Percentiles rank a stretch among this genome's conserved stretches.
Conservation (phyloP, 2,888 invertebrate species). For the Tetragnatha montana region DNA sequence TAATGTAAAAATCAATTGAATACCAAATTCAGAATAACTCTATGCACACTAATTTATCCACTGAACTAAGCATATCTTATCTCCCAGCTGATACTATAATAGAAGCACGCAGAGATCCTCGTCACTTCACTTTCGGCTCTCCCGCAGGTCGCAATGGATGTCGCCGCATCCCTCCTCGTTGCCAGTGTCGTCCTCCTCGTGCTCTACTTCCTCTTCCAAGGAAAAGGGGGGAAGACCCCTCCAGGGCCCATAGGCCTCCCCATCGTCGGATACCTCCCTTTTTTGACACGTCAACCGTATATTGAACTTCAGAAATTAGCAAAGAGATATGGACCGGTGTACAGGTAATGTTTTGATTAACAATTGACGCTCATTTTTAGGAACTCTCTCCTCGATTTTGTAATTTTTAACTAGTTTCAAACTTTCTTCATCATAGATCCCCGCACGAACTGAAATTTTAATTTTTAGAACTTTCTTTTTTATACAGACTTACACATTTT, state of each 20-base stretch:
- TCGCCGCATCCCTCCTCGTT: conserved; percentile 2
- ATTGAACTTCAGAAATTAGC: conserved; percentile 29
- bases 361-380: neutral
- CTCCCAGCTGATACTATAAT: neutral
- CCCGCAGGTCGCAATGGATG: neutral
- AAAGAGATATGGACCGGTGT: conserved; percentile 34
- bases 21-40: no score
- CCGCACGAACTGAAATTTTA: no score
- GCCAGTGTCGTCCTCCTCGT: neutral
- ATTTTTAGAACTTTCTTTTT: no score
- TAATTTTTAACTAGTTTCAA: no score
- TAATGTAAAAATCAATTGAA: no score
- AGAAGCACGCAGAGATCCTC: neutral
- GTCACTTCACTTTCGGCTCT: neutral
- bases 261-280: conserved; percentile 29
- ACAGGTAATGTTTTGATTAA: conserved; percentile 16
- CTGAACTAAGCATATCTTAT: no score
- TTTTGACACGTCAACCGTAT: conserved; percentile 24
- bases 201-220: neutral
- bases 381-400: no score
- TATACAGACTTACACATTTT: no score
- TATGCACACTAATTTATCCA: no score
- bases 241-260: conserved; percentile 40
- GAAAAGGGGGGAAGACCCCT: conserved; percentile 4
- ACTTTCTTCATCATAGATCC: no score